Conservation (phyloP, 2,113 vertebrate species). For the Anarhynchus alexandrinus region DNA sequence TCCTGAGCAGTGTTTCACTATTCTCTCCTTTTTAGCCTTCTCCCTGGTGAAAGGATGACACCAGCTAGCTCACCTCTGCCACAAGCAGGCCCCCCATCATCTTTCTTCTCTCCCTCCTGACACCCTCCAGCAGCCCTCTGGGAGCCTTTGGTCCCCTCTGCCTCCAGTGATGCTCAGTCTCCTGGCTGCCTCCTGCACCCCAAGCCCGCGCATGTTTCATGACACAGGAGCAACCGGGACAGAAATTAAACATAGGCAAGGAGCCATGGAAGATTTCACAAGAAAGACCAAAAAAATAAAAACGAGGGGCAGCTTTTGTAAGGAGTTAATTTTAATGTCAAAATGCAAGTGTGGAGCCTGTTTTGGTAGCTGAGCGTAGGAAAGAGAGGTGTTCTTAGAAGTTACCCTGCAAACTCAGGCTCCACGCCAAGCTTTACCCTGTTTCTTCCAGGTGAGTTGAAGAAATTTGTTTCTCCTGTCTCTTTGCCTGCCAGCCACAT, state of each 20-base stretch:
- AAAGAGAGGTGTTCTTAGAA: background rate
- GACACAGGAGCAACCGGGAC: background rate
- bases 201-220: accelerated
- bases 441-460: background rate
- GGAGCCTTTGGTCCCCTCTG: background rate
- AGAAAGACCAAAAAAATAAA: background rate
- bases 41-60: background rate
- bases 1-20: background rate
- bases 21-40: background rate
- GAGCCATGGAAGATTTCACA: background rate
- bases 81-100: background rate
- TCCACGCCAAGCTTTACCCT: background rate
- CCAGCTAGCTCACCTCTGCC: background rate
- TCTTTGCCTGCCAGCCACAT: background rate
- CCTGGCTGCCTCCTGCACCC: background rate
- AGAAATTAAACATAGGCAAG: background rate
- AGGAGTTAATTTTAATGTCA: background rate
- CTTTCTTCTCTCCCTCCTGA: background rate
- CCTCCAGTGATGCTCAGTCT: accelerated
- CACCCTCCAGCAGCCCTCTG: background rate
- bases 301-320: background rate
- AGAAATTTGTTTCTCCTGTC: background rate
- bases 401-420: background rate
- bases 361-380: background rate
- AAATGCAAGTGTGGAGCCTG: background rate